These are phyloP conservation scores for Pseudolaguvia tuberculata DNA, from an alignment of 2,113 vertebrate genomes.

Conservation along the genomic window DNA sequence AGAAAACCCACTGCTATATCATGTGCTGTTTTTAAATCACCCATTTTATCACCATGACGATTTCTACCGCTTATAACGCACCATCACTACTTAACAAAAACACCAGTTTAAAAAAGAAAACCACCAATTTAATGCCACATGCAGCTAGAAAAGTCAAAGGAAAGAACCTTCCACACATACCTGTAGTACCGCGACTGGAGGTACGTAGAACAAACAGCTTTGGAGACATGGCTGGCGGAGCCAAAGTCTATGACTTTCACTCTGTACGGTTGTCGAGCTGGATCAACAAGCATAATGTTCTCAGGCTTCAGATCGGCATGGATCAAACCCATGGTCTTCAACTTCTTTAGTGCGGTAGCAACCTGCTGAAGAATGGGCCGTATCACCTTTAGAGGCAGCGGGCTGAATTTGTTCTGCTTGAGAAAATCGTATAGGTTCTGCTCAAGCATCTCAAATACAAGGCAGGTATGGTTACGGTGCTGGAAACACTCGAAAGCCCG, in stretches of 20 bases:
- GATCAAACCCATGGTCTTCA: conserved; percentile 97
- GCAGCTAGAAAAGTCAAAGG: neutral
- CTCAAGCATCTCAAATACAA: conserved; percentile 99
- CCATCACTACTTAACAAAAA: too few species aligned
- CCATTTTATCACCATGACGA: neutral
- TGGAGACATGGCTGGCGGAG: conserved; percentile 97
- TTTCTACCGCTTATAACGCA: too few species aligned
- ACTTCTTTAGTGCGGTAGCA: conserved; percentile 94
- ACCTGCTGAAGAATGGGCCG: conserved; percentile 97
- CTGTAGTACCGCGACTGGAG: conserved; percentile 99
- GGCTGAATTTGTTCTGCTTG: conserved; percentile 99
- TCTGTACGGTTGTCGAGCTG: conserved; percentile 91
- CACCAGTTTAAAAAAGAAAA: neutral
- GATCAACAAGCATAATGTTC: conserved; percentile 99
- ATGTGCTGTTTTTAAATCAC: too few species aligned
- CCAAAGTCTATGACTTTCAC: conserved; percentile 99
- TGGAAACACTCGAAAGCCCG: conserved; percentile 97
- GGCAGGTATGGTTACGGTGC: conserved; percentile 93
- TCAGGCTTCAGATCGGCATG: conserved; percentile 99
- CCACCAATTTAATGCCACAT: too few species aligned
- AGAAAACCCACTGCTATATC: too few species aligned
- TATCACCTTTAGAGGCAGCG: conserved; percentile 94
- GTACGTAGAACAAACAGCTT: conserved; percentile 98
- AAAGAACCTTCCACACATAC: conserved; percentile 64
- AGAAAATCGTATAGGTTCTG: conserved; percentile 98